A percentile compares a stretch with the other conserved stretches of the same genome.
phyloP scores from a whole-genome alignment of 2,888 invertebrate species.

The Stenichneumon culpator region DNA sequence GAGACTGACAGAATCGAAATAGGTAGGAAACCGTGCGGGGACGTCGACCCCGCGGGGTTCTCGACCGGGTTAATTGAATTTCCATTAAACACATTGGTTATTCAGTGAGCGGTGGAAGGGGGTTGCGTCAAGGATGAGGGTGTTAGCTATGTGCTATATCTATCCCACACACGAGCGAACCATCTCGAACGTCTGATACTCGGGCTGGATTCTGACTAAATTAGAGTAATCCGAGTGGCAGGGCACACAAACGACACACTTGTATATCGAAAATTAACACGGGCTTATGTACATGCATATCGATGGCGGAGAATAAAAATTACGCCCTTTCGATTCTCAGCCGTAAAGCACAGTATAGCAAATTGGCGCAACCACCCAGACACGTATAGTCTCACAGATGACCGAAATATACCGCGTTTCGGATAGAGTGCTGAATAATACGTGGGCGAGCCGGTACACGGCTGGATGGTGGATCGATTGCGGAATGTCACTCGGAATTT shows the following conservation, averaged over 20 bases:
- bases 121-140: constrained; percentile 59
- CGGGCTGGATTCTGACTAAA: constrained; percentile 68
- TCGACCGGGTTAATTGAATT: constrained; percentile 69
- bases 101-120: constrained; percentile 56
- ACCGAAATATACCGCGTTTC: constrained; percentile 44
- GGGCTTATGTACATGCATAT: constrained; percentile 26
- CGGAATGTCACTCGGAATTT: constrained; percentile 70
- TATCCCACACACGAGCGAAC: constrained; percentile 26
- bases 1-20: constrained; percentile 67
- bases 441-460: constrained; percentile 43
- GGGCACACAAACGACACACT: constrained; percentile 16
- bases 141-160: constrained; percentile 40
- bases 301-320: not conserved
- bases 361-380: not conserved
- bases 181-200: constrained; percentile 63
- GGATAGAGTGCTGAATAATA: constrained; percentile 65
- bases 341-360: too few species aligned
- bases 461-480: constrained; percentile 63
- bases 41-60: constrained; percentile 65
- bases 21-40: constrained; percentile 57
- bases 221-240: constrained; percentile 65
- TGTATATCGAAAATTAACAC: constrained; percentile 45
- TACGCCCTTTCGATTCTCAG: not conserved
- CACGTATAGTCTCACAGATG: constrained; percentile 52
- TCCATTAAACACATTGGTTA: constrained; percentile 69